phyloP scores from a whole-genome alignment of 2,797 vertebrate species.

The Ctenopoma kingsleyae region DNA sequence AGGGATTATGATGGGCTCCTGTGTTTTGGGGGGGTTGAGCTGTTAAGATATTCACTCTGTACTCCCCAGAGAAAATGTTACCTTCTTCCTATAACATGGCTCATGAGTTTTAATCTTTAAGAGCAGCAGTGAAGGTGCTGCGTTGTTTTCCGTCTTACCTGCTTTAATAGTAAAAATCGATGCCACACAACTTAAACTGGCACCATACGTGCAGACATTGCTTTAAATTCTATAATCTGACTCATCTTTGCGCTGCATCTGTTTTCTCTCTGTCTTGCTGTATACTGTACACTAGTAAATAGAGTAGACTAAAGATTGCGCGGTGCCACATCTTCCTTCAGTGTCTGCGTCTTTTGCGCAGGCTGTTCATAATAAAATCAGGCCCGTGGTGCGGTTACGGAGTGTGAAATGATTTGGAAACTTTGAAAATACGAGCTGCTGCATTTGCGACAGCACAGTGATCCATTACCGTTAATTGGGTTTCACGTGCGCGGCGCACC shows the following conservation, averaged over 20 bases:
- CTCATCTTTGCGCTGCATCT: slow-evolving; percentile 9
- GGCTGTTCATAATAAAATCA: not conserved
- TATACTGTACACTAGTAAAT: too few relatives aligned
- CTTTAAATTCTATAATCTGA: not conserved
- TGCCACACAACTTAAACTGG: slow-evolving; percentile 13
- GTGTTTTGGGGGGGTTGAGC: slow-evolving; percentile 29
- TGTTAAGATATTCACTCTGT: not conserved
- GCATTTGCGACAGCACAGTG: slow-evolving; percentile 3
- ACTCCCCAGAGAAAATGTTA: not conserved
- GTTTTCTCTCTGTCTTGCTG: not conserved
- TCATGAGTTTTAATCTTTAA: not conserved
- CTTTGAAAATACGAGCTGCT: slow-evolving; percentile 35
- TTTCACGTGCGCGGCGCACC: slow-evolving; percentile 17
- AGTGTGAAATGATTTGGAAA: slow-evolving; percentile 25
- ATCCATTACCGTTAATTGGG: slow-evolving; percentile 29
- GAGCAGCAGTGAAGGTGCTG: not conserved
- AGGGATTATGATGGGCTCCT: slow-evolving; percentile 62
- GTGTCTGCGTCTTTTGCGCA: slow-evolving; percentile 7
- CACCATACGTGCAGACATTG: not conserved
- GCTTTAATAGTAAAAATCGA: not conserved
- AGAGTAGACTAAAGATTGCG: not conserved
- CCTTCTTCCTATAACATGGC: not conserved
- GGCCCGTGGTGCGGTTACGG: not conserved
- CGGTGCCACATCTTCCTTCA: slow-evolving; percentile 1
- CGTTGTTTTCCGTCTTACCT: not conserved